phyloP scores from a whole-genome alignment of 2,888 invertebrate genomes.

The Eilema depressum region DNA sequence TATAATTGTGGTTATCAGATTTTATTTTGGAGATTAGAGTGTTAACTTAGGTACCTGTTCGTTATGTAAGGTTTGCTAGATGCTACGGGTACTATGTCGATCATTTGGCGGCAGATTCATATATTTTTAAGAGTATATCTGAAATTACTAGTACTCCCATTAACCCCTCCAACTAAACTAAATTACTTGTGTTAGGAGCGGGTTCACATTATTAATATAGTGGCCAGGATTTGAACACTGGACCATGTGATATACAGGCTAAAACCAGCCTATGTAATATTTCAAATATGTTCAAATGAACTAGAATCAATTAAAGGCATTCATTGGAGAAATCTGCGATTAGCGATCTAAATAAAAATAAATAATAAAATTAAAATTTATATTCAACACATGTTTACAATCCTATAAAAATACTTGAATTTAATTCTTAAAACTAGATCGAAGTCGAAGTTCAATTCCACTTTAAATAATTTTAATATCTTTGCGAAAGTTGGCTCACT shows the following conservation, averaged over 20 bases:
- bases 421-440: background rate
- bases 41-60: too few relatives aligned
- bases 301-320: background rate
- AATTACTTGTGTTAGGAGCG: too few relatives aligned
- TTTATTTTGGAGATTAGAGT: background rate
- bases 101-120: too few relatives aligned
- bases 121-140: too few relatives aligned
- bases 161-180: too few relatives aligned
- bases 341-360: background rate
- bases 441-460: background rate
- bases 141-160: too few relatives aligned
- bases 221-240: too few relatives aligned
- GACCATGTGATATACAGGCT: too few relatives aligned
- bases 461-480: constrained; percentile 6
- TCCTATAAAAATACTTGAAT: background rate
- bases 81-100: too few relatives aligned
- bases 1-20: background rate
- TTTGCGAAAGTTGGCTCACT: constrained; percentile 13
- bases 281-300: background rate
- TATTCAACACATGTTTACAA: background rate
- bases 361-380: background rate
- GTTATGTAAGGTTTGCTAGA: too few relatives aligned
- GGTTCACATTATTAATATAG: too few relatives aligned
- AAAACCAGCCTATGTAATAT: too few relatives aligned
- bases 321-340: background rate